These are phyloP conservation scores for Sebastolobus altivelis DNA, from an alignment of 2,797 vertebrate genomes.

Conservation along the genomic window DNA sequence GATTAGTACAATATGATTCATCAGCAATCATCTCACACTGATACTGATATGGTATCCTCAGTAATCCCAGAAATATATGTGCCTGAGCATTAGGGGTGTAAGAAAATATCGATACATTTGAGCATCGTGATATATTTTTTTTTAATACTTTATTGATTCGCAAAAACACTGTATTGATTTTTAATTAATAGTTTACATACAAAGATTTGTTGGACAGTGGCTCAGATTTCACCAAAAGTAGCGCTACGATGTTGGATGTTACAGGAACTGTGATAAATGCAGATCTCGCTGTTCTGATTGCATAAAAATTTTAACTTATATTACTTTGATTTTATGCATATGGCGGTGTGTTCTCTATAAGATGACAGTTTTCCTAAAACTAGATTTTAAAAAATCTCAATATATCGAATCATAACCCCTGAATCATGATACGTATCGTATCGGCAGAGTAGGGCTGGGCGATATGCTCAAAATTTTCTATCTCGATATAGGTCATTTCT, in stretches of 20 bases:
- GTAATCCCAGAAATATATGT: slow-evolving; percentile 11
- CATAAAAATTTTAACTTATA: accelerated
- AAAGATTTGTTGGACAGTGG: accelerated
- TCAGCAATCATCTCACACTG: slow-evolving; percentile 22
- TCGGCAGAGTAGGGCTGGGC: background rate
- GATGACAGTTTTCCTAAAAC: background rate
- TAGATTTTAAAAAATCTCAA: too few relatives aligned
- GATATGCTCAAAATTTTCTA: background rate
- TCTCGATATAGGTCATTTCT: background rate
- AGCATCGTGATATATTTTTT: background rate
- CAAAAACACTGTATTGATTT: background rate
- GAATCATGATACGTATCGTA: background rate
- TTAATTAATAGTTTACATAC: background rate
- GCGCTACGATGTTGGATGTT: background rate
- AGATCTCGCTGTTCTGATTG: too few relatives aligned
- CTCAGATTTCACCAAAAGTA: background rate
- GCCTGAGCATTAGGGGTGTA: background rate
- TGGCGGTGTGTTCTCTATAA: background rate
- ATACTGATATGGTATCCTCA: slow-evolving; percentile 30
- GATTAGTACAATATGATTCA: slow-evolving; percentile 34
- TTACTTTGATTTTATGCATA: background rate
- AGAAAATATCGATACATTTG: background rate
- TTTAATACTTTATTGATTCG: background rate
- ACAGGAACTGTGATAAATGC: background rate
- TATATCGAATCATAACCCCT: background rate